phyloP scores from a whole-genome alignment of 2,888 invertebrate species.

The Pilophorus perplexus region DNA sequence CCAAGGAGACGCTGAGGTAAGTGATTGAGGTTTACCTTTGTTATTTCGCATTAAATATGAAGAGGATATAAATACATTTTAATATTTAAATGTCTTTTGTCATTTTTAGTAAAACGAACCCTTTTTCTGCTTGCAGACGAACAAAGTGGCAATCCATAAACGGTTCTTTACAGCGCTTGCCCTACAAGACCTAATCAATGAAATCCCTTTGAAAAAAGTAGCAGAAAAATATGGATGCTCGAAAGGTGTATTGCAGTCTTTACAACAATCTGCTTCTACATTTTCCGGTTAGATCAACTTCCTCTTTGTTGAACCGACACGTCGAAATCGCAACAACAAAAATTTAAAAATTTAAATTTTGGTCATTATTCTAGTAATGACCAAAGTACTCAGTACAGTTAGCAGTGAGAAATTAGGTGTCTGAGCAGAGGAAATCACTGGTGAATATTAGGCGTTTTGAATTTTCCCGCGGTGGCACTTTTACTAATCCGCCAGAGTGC shows the following conservation, averaged over 20 bases:
- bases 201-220: conserved; percentile 75
- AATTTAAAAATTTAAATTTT: no score
- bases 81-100: not conserved
- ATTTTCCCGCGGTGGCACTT: no score
- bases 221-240: conserved; percentile 82
- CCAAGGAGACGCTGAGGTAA: conserved; percentile 59
- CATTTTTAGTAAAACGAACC: not conserved
- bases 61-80: no score
- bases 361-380: no score
- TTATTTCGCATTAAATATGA: no score
- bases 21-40: conserved; percentile 16
- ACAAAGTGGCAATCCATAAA: conserved; percentile 53
- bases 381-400: no score
- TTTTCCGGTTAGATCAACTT: conserved; percentile 70
- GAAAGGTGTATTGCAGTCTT: conserved; percentile 85
- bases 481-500: no score
- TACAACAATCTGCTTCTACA: conserved; percentile 92
- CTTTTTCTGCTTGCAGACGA: conserved; percentile 17
- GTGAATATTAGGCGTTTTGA: no score
- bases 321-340: no score
- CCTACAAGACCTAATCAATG: conserved; percentile 88
- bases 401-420: no score
- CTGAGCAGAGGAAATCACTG: no score
- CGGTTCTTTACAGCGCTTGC: conserved; percentile 89
- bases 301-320: not conserved